phyloP scores from a whole-genome alignment of 2,113 vertebrate genomes.

The Rhea pennata region DNA sequence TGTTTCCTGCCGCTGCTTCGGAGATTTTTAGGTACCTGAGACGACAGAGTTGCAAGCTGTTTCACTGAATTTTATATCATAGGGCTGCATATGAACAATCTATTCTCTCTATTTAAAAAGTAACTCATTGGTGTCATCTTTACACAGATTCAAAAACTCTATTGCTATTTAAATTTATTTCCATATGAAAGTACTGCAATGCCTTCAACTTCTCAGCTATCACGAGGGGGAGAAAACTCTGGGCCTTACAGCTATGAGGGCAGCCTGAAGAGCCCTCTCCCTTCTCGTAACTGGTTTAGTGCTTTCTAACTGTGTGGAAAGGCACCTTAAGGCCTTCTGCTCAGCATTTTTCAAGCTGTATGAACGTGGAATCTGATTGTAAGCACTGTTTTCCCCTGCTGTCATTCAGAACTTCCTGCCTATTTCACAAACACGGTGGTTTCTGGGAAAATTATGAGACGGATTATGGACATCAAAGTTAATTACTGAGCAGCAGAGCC shows the following conservation, averaged over 20 bases:
- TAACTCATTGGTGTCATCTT: background rate
- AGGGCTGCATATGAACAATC: background rate
- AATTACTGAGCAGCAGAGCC: background rate
- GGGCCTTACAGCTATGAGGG: background rate
- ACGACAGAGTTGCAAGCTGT: background rate
- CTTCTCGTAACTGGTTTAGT: background rate
- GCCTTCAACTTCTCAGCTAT: background rate
- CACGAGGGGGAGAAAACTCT: background rate
- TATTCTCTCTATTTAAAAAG: background rate
- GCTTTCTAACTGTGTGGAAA: background rate
- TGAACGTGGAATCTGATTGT: background rate
- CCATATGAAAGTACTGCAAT: background rate
- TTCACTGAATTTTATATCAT: background rate
- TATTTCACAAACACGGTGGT: background rate
- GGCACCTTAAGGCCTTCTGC: background rate
- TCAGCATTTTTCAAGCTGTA: background rate
- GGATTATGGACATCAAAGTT: background rate
- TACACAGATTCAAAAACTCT: background rate
- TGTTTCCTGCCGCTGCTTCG: background rate
- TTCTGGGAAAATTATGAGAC: rapidly evolving
- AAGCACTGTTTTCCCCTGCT: background rate
- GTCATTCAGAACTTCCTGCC: background rate
- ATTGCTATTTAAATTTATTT: slow-evolving; percentile 1
- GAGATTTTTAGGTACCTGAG: background rate
- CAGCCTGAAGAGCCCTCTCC: background rate